Conservation (phyloP, 2,113 vertebrate species). For the Oryzias javanicus region DNA sequence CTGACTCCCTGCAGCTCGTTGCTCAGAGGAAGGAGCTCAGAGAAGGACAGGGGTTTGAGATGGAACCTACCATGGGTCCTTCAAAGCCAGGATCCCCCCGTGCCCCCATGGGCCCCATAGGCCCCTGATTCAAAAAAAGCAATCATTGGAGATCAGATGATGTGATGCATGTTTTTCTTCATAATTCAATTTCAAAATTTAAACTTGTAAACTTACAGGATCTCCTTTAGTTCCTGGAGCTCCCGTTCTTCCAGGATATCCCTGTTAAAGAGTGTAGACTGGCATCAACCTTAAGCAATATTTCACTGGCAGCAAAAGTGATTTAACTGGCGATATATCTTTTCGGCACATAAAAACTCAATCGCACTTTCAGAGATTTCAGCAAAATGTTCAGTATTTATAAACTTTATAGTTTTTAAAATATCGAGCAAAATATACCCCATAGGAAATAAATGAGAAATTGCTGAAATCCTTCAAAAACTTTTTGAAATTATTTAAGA, state of each 20-base stretch:
- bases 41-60: background rate
- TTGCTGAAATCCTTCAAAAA: too few relatives aligned
- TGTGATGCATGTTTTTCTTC: too few relatives aligned
- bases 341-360: too few relatives aligned
- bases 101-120: constrained; percentile 66
- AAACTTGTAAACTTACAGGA: constrained; percentile 68
- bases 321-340: background rate
- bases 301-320: background rate
- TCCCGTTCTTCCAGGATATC: constrained; percentile 74
- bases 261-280: constrained; percentile 66
- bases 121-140: constrained; percentile 71
- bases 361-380: too few relatives aligned
- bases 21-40: too few relatives aligned
- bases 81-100: constrained; percentile 81
- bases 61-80: constrained; percentile 80
- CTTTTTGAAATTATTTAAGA: too few relatives aligned
- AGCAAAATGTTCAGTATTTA: too few relatives aligned
- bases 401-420: too few relatives aligned
- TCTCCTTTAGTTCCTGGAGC: constrained; percentile 81
- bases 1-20: too few relatives aligned
- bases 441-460: too few relatives aligned
- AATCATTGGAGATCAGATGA: too few relatives aligned
- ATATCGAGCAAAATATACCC: too few relatives aligned
- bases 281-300: background rate
- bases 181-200: background rate